Percentiles rank a stretch among this genome's conserved stretches.
phyloP scores from a whole-genome alignment of 2,113 vertebrate species.

The Echinops telfairi region DNA sequence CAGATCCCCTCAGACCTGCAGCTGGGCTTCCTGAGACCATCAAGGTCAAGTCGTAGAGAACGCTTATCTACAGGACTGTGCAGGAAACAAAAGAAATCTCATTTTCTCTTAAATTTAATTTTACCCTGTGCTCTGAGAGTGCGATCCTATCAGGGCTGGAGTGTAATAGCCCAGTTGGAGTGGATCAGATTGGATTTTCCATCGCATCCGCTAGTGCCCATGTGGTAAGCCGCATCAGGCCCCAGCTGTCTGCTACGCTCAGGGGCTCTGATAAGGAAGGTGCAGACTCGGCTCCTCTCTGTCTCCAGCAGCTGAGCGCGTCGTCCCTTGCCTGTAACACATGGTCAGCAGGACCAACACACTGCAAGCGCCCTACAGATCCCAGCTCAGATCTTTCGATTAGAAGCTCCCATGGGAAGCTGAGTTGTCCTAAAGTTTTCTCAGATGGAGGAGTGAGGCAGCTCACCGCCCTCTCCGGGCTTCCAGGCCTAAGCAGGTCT shows the following conservation, averaged over 20 bases:
- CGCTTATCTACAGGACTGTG: constrained; percentile 62
- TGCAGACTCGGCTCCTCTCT: not conserved
- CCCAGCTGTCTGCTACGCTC: not conserved
- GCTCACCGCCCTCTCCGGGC: not conserved
- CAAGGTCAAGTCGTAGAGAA: constrained; percentile 41
- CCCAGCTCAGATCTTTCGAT: not conserved
- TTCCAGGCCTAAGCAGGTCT: not conserved
- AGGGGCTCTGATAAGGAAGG: not conserved
- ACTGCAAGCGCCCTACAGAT: not conserved
- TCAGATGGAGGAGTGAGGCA: not conserved
- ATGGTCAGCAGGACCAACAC: not conserved
- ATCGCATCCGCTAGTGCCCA: not conserved
- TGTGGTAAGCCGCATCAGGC: accelerated
- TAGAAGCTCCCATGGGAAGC: not conserved
- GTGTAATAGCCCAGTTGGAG: constrained; percentile 64
- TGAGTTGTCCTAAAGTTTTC: not conserved
- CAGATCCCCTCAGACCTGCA: not conserved
- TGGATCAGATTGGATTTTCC: constrained; percentile 71
- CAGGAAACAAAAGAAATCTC: constrained; percentile 69
- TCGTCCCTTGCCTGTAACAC: not conserved
- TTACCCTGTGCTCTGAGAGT: constrained; percentile 51
- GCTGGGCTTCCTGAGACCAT: not conserved
- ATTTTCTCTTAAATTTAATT: constrained; percentile 75
- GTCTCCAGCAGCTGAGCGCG: not conserved
- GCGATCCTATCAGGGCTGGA: constrained; percentile 55